These are phyloP conservation scores for Anthopleura xanthogrammica DNA, from an alignment of 92 coral and sea anemone genomes.

Conservation along the genomic window DNA sequence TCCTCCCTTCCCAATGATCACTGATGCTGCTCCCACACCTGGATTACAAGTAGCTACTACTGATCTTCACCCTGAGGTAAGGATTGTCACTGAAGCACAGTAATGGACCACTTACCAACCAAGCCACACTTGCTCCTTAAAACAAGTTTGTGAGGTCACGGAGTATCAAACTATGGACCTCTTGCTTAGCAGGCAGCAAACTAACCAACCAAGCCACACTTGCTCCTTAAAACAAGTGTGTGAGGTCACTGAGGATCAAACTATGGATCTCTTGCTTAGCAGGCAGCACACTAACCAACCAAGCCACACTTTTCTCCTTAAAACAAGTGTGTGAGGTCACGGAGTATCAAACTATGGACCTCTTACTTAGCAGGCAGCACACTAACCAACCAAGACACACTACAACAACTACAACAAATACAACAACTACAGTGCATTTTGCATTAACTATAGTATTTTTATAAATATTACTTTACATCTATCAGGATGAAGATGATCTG, in stretches of 20 bases:
- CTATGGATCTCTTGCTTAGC: background rate
- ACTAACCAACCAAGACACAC: no score
- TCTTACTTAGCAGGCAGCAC: no score
- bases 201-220: no score
- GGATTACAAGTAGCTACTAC: constrained; percentile 4
- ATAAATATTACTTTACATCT: background rate
- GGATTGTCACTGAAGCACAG: background rate
- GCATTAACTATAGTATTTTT: background rate
- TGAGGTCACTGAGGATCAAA: background rate
- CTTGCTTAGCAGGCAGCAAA: no score
- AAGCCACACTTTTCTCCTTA: no score
- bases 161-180: background rate
- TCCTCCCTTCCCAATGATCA: constrained; percentile 22
- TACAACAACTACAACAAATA: background rate
- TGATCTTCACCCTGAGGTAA: constrained; percentile 39
- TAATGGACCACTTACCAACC: no score
- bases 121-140: no score
- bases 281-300: no score
- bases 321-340: no score
- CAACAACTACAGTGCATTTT: background rate
- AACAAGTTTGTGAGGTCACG: no score
- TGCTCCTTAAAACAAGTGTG: no score
- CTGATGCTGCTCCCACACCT: constrained; percentile 22
- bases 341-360: background rate
- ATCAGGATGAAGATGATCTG: background rate